A percentile compares a stretch with the other conserved stretches of the same genome.
Evolutionary conservation across 2,113 vertebrate genomes (phyloP).

Genomic region (Recurvirostra avosetta): DNA sequence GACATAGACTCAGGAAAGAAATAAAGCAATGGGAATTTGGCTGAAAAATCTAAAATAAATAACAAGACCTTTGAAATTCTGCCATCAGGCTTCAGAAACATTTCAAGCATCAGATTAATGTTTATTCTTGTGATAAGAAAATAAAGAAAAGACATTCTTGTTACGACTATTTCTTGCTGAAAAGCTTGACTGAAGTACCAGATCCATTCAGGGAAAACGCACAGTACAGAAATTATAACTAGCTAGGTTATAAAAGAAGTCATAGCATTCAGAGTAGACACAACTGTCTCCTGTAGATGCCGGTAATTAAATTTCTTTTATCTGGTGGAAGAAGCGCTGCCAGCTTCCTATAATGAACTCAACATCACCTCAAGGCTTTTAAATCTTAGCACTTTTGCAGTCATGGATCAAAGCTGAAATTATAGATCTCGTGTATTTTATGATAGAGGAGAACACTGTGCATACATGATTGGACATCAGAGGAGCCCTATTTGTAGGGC

Average conservation of each 20-base stretch:
- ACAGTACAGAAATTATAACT: conserved; percentile 11
- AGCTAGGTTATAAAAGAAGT: conserved; percentile 36
- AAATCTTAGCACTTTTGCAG: conserved; percentile 44
- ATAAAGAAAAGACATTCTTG: conserved; percentile 14
- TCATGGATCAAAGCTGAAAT: conserved; percentile 47
- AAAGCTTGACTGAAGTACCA: conserved; percentile 38
- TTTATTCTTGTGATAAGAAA: conserved; percentile 42
- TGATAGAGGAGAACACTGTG: conserved; percentile 1
- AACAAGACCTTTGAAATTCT: conserved; percentile 38
- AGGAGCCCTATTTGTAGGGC: background rate
- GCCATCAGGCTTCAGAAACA: background rate
- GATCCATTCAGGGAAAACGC: background rate
- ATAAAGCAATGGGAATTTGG: background rate
- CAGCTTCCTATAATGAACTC: conserved; percentile 51
- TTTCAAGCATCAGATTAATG: conserved; percentile 22
- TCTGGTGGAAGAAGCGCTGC: conserved; percentile 28
- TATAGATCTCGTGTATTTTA: conserved; percentile 32
- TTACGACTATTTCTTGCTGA: conserved; percentile 8
- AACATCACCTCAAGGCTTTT: conserved; percentile 51
- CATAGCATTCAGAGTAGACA: conserved; percentile 30
- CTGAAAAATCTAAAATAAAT: conserved; percentile 10
- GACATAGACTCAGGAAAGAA: background rate
- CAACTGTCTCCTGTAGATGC: conserved; percentile 29
- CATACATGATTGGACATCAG: conserved; percentile 2
- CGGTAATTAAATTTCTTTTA: conserved; percentile 68